Evolutionary conservation across 1,140 invertebrate species (phyloP).

Genomic region (Lasioglossum albipes): DNA sequence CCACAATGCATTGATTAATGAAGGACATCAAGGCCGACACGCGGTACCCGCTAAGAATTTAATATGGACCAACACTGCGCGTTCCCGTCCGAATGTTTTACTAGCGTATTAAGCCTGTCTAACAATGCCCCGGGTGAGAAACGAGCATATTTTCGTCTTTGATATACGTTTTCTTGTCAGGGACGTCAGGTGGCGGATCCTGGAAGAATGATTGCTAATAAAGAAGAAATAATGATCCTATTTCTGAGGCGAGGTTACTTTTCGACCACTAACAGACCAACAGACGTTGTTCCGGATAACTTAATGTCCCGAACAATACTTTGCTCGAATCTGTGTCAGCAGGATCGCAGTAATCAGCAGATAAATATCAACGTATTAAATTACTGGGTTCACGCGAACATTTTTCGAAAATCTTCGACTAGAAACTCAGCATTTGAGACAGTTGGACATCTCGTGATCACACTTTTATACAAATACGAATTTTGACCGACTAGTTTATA

Average conservation of each 20-base stretch:
- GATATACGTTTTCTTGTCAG: slow-evolving; percentile 47
- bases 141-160: slow-evolving; percentile 51
- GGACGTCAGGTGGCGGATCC: slow-evolving; percentile 39
- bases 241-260: slow-evolving; percentile 38
- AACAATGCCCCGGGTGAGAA: slow-evolving; percentile 44
- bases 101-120: slow-evolving; percentile 65
- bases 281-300: slow-evolving; percentile 23
- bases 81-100: slow-evolving; percentile 63
- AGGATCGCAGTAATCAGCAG: neutral
- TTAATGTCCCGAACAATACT: slow-evolving; percentile 6
- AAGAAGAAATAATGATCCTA: slow-evolving; percentile 48
- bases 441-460: no score
- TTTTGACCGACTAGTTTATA: no score
- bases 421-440: no score
- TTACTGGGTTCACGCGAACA: no score
- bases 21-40: slow-evolving; percentile 62
- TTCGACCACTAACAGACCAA: slow-evolving; percentile 7
- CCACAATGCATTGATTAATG: slow-evolving; percentile 69
- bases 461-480: no score
- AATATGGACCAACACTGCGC: slow-evolving; percentile 63
- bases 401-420: no score
- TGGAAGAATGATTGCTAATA: slow-evolving; percentile 45
- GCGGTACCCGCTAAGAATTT: slow-evolving; percentile 67
- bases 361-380: no score
- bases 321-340: neutral